Conservation (phyloP, 1,140 invertebrate genomes). For the Meloidogyne exigua region DNA sequence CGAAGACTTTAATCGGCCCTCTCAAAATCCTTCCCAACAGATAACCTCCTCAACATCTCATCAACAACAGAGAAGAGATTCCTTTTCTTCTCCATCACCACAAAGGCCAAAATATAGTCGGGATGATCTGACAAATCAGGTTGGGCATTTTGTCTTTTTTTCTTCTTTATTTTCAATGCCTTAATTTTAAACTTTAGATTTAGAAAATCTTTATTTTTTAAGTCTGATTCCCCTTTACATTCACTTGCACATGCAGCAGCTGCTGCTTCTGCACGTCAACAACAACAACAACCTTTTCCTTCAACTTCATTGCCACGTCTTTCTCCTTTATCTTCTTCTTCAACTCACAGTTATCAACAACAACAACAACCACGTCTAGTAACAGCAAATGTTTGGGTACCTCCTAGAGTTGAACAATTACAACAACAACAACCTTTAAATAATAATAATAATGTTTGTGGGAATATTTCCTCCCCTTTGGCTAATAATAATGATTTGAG, state of each 20-base stretch:
- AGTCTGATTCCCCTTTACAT: constrained; percentile 28
- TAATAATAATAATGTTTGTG: neutral
- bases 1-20: neutral
- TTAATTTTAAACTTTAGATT: no score
- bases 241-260: constrained; percentile 31
- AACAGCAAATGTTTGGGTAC: constrained; percentile 47
- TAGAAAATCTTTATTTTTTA: no score
- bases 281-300: neutral
- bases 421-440: constrained; percentile 8
- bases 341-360: neutral
- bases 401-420: constrained; percentile 38
- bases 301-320: no score
- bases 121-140: constrained; percentile 6
- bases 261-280: constrained; percentile 9
- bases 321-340: neutral
- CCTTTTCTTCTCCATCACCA: constrained; percentile 22
- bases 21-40: neutral
- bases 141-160: neutral
- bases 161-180: no score
- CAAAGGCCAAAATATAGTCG: constrained; percentile 19
- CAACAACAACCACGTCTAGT: constrained; percentile 3
- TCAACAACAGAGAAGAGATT: neutral
- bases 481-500: neutral
- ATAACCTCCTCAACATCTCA: neutral
- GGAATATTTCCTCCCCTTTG: neutral